These are phyloP conservation scores for Tortrix viridana DNA, from an alignment of 2,888 invertebrate genomes.

Conservation along the genomic window DNA sequence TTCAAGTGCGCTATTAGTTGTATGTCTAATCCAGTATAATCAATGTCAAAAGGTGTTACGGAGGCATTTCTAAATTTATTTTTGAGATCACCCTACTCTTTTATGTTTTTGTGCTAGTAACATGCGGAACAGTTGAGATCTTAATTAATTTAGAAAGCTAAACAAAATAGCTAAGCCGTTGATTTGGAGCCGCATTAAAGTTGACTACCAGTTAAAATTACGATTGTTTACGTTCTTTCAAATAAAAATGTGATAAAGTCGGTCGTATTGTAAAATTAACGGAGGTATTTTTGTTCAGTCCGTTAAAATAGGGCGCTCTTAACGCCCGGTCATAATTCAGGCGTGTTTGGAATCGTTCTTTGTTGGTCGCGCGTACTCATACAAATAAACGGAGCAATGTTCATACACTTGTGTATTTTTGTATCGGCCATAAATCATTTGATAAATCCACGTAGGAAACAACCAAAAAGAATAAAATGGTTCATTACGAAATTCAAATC, in stretches of 20 bases:
- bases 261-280: conserved; percentile 23
- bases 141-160: not conserved
- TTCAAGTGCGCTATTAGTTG: too few species aligned
- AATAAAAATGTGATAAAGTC: conserved; percentile 27
- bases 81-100: not conserved
- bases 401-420: too few species aligned
- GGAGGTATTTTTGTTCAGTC: conserved; percentile 17
- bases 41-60: too few species aligned
- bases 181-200: not conserved
- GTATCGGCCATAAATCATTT: not conserved
- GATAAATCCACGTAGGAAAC: conserved; percentile 13
- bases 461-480: not conserved
- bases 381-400: too few species aligned
- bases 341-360: conserved; percentile 12
- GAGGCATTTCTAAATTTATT: not conserved
- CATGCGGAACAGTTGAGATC: not conserved
- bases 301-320: conserved; percentile 22
- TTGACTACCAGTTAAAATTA: conserved; percentile 5
- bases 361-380: not conserved
- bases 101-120: not conserved
- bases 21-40: too few species aligned
- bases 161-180: not conserved
- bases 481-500: conserved; percentile 1
- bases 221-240: conserved; percentile 2
- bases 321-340: conserved; percentile 13